Evolutionary conservation across 2,797 vertebrate genomes (phyloP).

Genomic region (Acestrorhynchus altus): DNA sequence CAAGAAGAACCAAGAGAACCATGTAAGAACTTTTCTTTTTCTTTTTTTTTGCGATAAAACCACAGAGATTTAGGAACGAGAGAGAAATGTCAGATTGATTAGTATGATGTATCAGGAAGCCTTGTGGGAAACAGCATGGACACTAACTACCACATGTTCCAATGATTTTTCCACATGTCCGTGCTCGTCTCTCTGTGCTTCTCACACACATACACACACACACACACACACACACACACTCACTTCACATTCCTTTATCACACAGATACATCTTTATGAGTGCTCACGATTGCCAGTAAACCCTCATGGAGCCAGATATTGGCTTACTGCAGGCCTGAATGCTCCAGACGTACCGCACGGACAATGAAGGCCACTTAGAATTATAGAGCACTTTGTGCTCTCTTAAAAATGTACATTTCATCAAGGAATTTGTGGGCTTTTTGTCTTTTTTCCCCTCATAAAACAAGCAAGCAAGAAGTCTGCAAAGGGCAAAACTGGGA

Average conservation of each 20-base stretch:
- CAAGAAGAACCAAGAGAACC: not conserved
- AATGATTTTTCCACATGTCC: slow-evolving; percentile 50
- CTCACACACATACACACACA: no score
- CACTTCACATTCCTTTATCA: slow-evolving; percentile 29
- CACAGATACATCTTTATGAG: slow-evolving; percentile 43
- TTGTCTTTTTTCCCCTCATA: slow-evolving; percentile 5
- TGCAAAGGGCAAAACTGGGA: slow-evolving; percentile 1
- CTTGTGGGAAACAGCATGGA: slow-evolving; percentile 44
- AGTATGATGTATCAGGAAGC: slow-evolving; percentile 38
- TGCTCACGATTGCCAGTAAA: slow-evolving; percentile 35
- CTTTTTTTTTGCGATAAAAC: not conserved
- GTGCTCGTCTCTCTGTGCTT: not conserved
- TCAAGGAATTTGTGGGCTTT: not conserved
- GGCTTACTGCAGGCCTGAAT: not conserved
- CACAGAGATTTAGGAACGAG: slow-evolving; percentile 30
- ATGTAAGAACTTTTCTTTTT: not conserved
- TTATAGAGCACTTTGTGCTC: slow-evolving; percentile 16
- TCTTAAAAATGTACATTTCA: not conserved
- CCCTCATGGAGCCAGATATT: slow-evolving; percentile 24
- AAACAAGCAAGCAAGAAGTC: slow-evolving; percentile 14
- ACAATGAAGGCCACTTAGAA: slow-evolving; percentile 38
- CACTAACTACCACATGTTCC: slow-evolving; percentile 37
- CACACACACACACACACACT: slow-evolving; percentile 8
- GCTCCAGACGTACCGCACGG: slow-evolving; percentile 1
- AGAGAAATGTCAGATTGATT: slow-evolving; percentile 42